These are phyloP conservation scores for Apteryx owenii DNA, from an alignment of 2,113 vertebrate genomes.

Conservation along the genomic window DNA sequence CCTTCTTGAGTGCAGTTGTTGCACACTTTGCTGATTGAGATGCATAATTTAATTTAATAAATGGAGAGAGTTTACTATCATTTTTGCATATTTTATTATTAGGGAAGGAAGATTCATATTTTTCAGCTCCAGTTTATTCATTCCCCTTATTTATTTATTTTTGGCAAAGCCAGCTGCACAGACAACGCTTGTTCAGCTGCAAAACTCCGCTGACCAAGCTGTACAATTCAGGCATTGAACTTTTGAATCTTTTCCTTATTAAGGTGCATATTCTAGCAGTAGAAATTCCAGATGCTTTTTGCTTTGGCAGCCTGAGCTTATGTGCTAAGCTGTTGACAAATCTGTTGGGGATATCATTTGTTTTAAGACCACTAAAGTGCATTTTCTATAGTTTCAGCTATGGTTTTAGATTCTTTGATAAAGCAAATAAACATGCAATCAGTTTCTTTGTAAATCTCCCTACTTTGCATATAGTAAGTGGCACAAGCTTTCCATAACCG, in stretches of 20 bases:
- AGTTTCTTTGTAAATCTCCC: slow-evolving; percentile 75
- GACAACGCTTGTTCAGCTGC: slow-evolving; percentile 51
- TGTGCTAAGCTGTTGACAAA: slow-evolving; percentile 11
- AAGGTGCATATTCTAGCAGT: slow-evolving; percentile 57
- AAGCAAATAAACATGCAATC: slow-evolving; percentile 80
- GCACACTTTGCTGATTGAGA: slow-evolving; percentile 64
- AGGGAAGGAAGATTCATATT: slow-evolving; percentile 73
- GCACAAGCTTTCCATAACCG: slow-evolving; percentile 60
- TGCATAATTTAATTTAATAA: slow-evolving; percentile 78
- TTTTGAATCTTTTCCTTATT: slow-evolving; percentile 55
- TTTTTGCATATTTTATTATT: slow-evolving; percentile 76
- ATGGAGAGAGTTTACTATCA: slow-evolving; percentile 70
- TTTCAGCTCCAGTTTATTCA: slow-evolving; percentile 24
- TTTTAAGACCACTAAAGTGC: slow-evolving; percentile 65
- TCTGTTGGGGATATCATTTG: slow-evolving; percentile 47
- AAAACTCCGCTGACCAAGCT: slow-evolving; percentile 72
- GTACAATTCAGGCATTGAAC: slow-evolving; percentile 58
- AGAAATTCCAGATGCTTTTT: slow-evolving; percentile 64
- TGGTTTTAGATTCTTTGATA: slow-evolving; percentile 69
- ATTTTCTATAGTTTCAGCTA: slow-evolving; percentile 69
- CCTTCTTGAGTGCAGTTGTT: slow-evolving; percentile 43
- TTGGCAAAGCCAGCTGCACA: slow-evolving; percentile 29
- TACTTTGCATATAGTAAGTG: slow-evolving; percentile 75
- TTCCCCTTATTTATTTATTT: slow-evolving; percentile 62
- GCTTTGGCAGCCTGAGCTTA: slow-evolving; percentile 26